A percentile compares a stretch with the other conserved stretches of the same genome.
Evolutionary conservation across 2,797 vertebrate species (phyloP).

Genomic region (Sus cebifrons): DNA sequence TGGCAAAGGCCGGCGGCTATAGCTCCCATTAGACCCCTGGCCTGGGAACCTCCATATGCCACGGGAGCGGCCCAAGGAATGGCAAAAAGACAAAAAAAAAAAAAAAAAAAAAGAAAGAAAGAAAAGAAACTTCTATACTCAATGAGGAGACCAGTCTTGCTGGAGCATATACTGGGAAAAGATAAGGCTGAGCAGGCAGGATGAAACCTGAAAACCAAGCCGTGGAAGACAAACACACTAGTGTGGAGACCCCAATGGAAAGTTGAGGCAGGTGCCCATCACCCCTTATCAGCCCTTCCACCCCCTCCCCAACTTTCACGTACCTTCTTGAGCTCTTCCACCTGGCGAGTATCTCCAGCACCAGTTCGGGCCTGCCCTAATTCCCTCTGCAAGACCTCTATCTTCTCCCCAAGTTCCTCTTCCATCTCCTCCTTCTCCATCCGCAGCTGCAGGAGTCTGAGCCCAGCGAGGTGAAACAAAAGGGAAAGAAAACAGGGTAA

Average conservation of each 20-base stretch:
- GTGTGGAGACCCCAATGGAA: fast-evolving
- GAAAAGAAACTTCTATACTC: slow-evolving; percentile 25
- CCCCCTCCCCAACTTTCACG: not conserved
- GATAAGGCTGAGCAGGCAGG: not conserved
- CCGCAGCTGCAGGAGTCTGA: slow-evolving; percentile 95
- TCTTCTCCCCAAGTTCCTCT: slow-evolving; percentile 95
- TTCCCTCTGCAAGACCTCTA: slow-evolving; percentile 92
- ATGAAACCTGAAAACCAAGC: not conserved
- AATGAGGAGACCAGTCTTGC: not conserved
- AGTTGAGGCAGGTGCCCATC: not conserved
- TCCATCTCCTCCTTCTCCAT: slow-evolving; percentile 97
- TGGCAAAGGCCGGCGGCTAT: too few relatives aligned
- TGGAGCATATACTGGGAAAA: not conserved
- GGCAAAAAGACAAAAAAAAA: too few relatives aligned
- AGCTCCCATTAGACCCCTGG: too few relatives aligned
- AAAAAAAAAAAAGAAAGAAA: not conserved
- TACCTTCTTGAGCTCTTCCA: slow-evolving; percentile 93
- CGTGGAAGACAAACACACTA: not conserved
- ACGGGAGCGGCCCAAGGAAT: too few relatives aligned
- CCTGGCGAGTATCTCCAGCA: slow-evolving; percentile 87
- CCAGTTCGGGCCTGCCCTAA: slow-evolving; percentile 84
- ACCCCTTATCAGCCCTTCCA: not conserved
- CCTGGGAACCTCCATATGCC: too few relatives aligned
- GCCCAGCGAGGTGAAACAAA: not conserved
- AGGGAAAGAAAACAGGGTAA: not conserved